Conservation (phyloP, 2,797 vertebrate species). For the Syngnathus rostellatus region DNA sequence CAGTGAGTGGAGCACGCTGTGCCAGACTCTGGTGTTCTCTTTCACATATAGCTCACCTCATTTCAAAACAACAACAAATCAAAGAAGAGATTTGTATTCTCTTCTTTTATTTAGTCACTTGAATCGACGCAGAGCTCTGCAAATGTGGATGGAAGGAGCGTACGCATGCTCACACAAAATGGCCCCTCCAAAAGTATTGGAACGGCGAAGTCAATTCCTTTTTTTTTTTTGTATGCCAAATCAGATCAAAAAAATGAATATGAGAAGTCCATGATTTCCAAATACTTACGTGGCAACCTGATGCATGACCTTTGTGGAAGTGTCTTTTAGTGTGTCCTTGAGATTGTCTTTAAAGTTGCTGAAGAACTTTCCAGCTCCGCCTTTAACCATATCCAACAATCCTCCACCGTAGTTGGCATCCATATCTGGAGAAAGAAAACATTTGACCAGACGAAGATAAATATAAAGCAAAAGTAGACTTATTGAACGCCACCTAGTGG, state of each 20-base stretch:
- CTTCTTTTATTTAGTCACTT: background rate
- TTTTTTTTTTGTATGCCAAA: no score
- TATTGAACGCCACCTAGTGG: background rate
- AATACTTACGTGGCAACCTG: constrained; percentile 88
- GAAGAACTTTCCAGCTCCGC: constrained; percentile 95
- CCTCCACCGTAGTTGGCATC: constrained; percentile 88
- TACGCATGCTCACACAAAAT: background rate
- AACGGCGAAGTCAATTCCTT: no score
- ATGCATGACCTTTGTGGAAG: constrained; percentile 96
- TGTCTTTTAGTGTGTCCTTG: constrained; percentile 97
- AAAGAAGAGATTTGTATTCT: background rate
- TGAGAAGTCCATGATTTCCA: background rate
- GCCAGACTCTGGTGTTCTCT: constrained; percentile 49
- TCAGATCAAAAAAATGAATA: no score
- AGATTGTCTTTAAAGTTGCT: constrained; percentile 98
- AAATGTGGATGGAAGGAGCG: background rate
- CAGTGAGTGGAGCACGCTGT: constrained; percentile 41
- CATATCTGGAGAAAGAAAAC: constrained; percentile 76
- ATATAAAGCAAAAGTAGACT: background rate
- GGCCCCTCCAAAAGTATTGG: no score
- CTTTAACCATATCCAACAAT: constrained; percentile 96
- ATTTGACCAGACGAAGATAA: background rate
- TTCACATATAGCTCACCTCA: constrained; percentile 18
- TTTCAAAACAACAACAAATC: background rate
- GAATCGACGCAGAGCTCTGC: background rate